A percentile compares a stretch with the other conserved stretches of the same genome.
phyloP scores from a whole-genome alignment of 2,888 invertebrate genomes.

The Colletes collaris region DNA sequence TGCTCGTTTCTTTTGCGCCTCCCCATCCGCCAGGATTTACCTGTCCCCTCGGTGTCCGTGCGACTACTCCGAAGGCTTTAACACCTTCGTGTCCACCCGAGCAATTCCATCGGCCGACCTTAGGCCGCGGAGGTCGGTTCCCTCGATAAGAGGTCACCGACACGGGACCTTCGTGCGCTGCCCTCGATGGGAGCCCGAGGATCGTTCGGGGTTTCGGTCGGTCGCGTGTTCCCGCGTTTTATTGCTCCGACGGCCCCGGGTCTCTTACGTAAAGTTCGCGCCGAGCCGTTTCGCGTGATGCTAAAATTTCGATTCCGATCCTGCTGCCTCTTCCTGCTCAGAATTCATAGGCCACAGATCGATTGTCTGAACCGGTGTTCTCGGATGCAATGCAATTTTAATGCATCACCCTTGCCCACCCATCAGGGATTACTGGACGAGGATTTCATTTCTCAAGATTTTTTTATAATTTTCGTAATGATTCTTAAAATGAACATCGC shows the following conservation, averaged over 20 bases:
- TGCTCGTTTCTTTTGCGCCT: constrained; percentile 40
- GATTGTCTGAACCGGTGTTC: no score
- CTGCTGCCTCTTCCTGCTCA: not conserved
- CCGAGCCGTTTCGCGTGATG: not conserved
- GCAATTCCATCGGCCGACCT: constrained; percentile 54
- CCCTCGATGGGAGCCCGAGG: constrained; percentile 8
- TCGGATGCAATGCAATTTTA: no score
- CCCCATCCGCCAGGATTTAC: constrained; percentile 46
- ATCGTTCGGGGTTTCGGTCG: constrained; percentile 21
- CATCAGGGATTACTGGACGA: no score
- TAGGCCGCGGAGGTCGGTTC: constrained; percentile 59
- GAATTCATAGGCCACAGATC: no score
- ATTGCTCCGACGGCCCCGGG: constrained; percentile 1
- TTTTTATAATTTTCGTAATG: no score
- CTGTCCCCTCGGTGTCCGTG: constrained; percentile 40
- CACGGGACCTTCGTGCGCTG: constrained; percentile 38
- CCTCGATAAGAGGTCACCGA: constrained; percentile 69
- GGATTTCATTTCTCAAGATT: no score
- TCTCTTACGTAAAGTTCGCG: constrained; percentile 20
- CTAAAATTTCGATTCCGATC: constrained; percentile 30
- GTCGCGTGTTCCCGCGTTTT: constrained; percentile 34
- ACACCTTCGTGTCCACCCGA: constrained; percentile 37
- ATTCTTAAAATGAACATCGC: no score
- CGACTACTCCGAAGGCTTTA: constrained; percentile 45
- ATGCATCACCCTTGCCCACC: no score